Evolutionary conservation across 2,113 vertebrate species (phyloP).

Genomic region (Hemibates koningsi): DNA sequence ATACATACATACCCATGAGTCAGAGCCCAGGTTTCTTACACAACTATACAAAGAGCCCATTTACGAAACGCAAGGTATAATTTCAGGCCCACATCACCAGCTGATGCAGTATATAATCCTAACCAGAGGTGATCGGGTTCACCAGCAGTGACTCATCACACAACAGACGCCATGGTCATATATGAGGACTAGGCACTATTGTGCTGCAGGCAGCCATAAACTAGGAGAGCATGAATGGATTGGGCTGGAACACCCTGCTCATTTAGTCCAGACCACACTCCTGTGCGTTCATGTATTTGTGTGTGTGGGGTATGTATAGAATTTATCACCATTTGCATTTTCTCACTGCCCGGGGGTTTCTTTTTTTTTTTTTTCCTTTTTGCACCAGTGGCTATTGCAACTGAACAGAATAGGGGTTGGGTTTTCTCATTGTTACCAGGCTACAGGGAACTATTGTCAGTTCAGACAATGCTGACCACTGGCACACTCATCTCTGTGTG

Average conservation of each 20-base stretch:
- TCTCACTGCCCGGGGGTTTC: background rate
- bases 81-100: background rate
- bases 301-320: constrained; percentile 41
- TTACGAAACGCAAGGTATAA: background rate
- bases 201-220: constrained; percentile 32
- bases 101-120: constrained; percentile 2
- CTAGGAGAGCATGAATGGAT: constrained; percentile 29
- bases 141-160: constrained; percentile 33
- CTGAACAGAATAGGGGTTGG: constrained; percentile 54
- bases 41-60: background rate
- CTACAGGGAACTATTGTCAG: constrained; percentile 68
- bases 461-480: constrained; percentile 65
- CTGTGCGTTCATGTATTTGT: background rate
- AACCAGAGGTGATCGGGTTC: constrained; percentile 12
- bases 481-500: constrained; percentile 47
- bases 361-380: background rate
- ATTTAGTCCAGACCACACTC: constrained; percentile 20
- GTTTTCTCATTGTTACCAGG: constrained; percentile 56
- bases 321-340: constrained; percentile 62
- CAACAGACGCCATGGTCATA: constrained; percentile 3
- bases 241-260: constrained; percentile 13
- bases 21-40: background rate
- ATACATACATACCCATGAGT: background rate
- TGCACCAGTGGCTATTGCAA: constrained; percentile 12
- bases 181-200: background rate